A percentile compares a stretch with the other conserved stretches of the same genome.
Conservation (phyloP, 2,888 invertebrate genomes). For the Agrotis puta region DNA sequence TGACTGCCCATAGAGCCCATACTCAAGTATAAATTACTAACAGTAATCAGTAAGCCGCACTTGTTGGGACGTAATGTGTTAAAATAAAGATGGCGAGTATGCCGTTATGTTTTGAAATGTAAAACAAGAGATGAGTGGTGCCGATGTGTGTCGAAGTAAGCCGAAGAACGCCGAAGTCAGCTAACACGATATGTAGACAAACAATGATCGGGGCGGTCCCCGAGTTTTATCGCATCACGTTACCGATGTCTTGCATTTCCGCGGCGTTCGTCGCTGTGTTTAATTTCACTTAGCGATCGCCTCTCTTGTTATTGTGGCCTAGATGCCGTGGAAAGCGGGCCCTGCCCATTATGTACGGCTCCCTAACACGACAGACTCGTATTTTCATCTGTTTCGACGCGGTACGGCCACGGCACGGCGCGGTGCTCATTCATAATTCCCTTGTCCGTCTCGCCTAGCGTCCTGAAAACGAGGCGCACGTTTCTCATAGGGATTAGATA, state of each 20-base stretch:
- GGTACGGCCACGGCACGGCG: conserved; percentile 8
- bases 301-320: conserved; percentile 82
- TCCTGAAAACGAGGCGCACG: conserved; percentile 54
- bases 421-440: conserved; percentile 53
- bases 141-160: conserved; percentile 38
- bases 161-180: conserved; percentile 46
- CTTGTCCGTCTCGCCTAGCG: conserved; percentile 35
- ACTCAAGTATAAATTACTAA: conserved; percentile 51
- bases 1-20: conserved; percentile 61
- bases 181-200: conserved; percentile 43
- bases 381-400: conserved; percentile 60
- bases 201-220: conserved; percentile 55
- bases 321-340: conserved; percentile 82
- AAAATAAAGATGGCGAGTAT: conserved; percentile 42
- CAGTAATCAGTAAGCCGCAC: conserved; percentile 51
- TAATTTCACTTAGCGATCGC: conserved; percentile 78
- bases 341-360: conserved; percentile 80
- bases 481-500: conserved; percentile 42
- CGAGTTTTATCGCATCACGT: conserved; percentile 56
- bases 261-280: conserved; percentile 68
- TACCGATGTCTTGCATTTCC: conserved; percentile 67
- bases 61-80: conserved; percentile 36
- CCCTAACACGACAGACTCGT: conserved; percentile 68
- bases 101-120: conserved; percentile 58
- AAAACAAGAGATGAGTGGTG: conserved; percentile 48